A percentile compares a stretch with the other conserved stretches of the same genome.
These are phyloP conservation scores for Ailuropoda melanoleuca DNA, from an alignment of 2,113 vertebrate genomes.

Conservation along the genomic window DNA sequence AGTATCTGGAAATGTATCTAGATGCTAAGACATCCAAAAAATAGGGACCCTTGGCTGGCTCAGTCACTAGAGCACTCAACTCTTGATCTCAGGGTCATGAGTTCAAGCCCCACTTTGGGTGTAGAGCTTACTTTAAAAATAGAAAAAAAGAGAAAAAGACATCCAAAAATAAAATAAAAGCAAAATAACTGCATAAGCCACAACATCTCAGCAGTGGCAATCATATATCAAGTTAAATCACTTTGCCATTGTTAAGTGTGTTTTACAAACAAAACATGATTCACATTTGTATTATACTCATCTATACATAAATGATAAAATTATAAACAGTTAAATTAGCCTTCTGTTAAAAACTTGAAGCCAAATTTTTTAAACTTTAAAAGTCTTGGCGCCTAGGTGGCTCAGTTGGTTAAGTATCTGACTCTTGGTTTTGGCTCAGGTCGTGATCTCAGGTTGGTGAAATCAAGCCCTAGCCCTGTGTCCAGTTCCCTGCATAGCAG, in stretches of 20 bases:
- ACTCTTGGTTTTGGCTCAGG: neutral
- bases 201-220: neutral
- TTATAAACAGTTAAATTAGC: neutral
- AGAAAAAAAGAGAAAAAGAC: neutral
- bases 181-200: neutral
- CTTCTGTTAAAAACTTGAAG: neutral
- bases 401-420: neutral
- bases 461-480: too few species aligned
- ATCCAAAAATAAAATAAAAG: neutral
- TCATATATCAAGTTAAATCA: constrained; percentile 16
- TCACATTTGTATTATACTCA: neutral
- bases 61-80: neutral
- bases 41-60: neutral
- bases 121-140: neutral
- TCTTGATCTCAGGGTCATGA: neutral
- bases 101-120: neutral
- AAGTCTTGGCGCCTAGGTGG: too few species aligned
- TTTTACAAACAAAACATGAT: constrained; percentile 2
- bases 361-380: neutral
- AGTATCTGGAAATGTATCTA: constrained; percentile 38
- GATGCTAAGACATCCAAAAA: neutral
- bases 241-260: neutral
- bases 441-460: neutral
- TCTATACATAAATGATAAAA: neutral
- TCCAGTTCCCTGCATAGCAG: too few species aligned